A percentile compares a stretch with the other conserved stretches of the same genome.
phyloP scores from a whole-genome alignment of 2,113 vertebrate genomes.

The Austrofundulus limnaeus region DNA sequence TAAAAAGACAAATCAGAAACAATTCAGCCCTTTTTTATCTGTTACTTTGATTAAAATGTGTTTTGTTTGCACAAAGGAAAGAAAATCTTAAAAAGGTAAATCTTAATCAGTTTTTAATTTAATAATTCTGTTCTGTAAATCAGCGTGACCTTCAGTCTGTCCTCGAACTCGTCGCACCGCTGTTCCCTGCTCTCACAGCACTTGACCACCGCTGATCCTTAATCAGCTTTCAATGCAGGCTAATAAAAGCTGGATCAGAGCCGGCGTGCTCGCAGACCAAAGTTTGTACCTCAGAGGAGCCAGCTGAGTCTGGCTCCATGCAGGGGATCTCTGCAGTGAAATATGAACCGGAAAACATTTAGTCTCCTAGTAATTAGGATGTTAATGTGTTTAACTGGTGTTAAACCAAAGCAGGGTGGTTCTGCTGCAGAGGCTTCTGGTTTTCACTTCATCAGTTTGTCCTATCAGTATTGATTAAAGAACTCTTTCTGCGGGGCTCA shows the following conservation, averaged over 20 bases:
- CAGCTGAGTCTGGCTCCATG: constrained; percentile 3
- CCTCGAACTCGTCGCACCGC: constrained; percentile 17
- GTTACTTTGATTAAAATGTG: too few species aligned
- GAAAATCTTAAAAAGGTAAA: too few species aligned
- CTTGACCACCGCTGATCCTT: constrained; percentile 58
- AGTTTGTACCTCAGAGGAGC: constrained; percentile 49
- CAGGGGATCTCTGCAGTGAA: constrained; percentile 1
- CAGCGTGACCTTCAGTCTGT: constrained; percentile 46
- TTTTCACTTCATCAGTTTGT: too few species aligned
- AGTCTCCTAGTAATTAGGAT: background rate
- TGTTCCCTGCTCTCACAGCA: constrained; percentile 36
- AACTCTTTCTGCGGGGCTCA: too few species aligned
- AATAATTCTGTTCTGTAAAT: constrained; percentile 36
- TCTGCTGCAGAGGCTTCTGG: too few species aligned
- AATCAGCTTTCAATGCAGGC: constrained; percentile 70
- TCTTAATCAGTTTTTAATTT: too few species aligned
- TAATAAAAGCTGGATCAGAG: constrained; percentile 71
- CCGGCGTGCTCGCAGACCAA: constrained; percentile 42
- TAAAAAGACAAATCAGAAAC: too few species aligned
- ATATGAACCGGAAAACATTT: background rate
- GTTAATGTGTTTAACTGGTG: too few species aligned
- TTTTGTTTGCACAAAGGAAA: too few species aligned
- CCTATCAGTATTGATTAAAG: too few species aligned
- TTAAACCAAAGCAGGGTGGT: too few species aligned
- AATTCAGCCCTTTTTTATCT: too few species aligned